Percentiles rank a stretch among this genome's conserved stretches.
Evolutionary conservation across 2,113 vertebrate genomes (phyloP).

Genomic region (Nipponia nippon): DNA sequence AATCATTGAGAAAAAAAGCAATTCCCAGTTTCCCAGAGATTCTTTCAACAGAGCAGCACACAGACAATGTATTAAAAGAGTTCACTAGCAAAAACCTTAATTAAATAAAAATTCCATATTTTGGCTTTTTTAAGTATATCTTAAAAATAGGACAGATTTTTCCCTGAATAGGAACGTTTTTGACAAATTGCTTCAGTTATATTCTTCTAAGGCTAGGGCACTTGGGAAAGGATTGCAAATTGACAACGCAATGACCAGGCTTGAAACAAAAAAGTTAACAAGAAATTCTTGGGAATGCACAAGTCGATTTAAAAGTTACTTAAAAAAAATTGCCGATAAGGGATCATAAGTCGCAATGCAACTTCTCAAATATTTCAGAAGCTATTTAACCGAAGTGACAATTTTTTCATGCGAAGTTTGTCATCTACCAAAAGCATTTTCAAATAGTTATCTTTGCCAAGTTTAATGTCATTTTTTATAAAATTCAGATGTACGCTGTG

Average conservation of each 20-base stretch:
- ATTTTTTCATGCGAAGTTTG: not conserved
- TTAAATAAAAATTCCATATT: not conserved
- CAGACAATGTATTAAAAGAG: not conserved
- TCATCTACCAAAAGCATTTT: not conserved
- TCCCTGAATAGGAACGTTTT: not conserved
- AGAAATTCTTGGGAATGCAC: not conserved
- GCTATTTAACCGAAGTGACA: not conserved
- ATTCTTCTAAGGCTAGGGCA: not conserved
- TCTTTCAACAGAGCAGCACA: not conserved
- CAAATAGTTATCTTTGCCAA: not conserved
- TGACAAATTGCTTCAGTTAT: not conserved
- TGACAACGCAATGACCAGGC: rapidly evolving
- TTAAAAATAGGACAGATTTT: not conserved
- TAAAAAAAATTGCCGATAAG: not conserved
- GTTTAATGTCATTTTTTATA: not conserved
- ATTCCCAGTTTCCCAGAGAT: not conserved
- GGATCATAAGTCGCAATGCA: rapidly evolving
- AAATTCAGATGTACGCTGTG: rapidly evolving
- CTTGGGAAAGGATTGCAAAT: not conserved
- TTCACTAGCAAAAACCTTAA: not conserved
- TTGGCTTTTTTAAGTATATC: not conserved
- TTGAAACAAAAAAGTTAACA: not conserved
- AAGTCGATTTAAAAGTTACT: not conserved
- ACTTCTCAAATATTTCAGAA: not conserved
- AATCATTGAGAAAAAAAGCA: not conserved